A percentile compares a stretch with the other conserved stretches of the same genome.
Evolutionary conservation across 1,140 invertebrate species (phyloP).

Genomic region (Macrobrachium nipponense): DNA sequence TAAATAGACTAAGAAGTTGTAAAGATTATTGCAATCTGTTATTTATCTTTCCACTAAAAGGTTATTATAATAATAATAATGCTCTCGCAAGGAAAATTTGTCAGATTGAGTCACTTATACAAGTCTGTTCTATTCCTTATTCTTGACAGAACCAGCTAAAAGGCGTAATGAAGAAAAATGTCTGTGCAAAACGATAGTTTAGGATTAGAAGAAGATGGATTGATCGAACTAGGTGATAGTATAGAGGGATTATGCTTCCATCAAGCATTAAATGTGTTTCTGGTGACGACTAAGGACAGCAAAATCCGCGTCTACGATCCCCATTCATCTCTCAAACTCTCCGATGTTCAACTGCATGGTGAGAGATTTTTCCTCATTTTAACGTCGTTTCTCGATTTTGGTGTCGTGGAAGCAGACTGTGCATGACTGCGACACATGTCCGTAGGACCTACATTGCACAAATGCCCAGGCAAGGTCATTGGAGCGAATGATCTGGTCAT

Average conservation of each 20-base stretch:
- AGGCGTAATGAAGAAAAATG: slow-evolving; percentile 36
- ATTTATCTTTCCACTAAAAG: too few species aligned
- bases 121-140: slow-evolving; percentile 3
- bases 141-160: slow-evolving; percentile 42
- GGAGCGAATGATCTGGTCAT: too few species aligned
- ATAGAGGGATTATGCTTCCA: slow-evolving; percentile 54
- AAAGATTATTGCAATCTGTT: too few species aligned
- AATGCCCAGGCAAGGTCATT: too few species aligned
- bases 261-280: slow-evolving; percentile 54
- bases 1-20: too few species aligned
- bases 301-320: slow-evolving; percentile 49
- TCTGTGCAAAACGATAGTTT: slow-evolving; percentile 42
- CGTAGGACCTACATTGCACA: too few species aligned
- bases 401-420: too few species aligned
- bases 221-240: slow-evolving; percentile 48
- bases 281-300: slow-evolving; percentile 40
- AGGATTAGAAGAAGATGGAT: slow-evolving; percentile 46
- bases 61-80: too few species aligned
- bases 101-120: slow-evolving; percentile 7
- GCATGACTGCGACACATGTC: not conserved
- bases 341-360: slow-evolving; percentile 54
- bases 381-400: too few species aligned
- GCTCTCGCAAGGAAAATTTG: too few species aligned
- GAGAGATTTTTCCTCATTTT: not conserved
- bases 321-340: slow-evolving; percentile 57